Evolutionary conservation across 2,113 vertebrate species (phyloP), one percentile per base, ranked within the genome.

Genomic region (Illadopsis cleaveri): DNA sequence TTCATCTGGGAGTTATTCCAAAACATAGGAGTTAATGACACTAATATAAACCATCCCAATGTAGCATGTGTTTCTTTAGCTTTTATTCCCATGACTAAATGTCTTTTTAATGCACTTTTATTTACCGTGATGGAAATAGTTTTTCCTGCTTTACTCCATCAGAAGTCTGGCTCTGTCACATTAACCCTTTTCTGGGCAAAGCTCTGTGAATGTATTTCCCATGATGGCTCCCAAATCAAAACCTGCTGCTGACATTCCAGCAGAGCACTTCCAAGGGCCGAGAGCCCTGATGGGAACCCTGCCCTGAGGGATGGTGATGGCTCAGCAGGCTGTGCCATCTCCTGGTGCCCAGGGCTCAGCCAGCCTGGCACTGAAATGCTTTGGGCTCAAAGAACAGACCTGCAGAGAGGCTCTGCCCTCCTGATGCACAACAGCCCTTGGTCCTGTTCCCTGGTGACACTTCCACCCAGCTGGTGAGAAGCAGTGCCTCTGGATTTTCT

Each of bases 1-100:
- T 98, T 97, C 97, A 98, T 96, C 96, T 98, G 96, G 97, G 94
- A 98, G 94, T 97, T 98, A 97, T 97, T 98, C 90, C 96, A 98
- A 98, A 98, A 98, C 96, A 97, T 16, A 97, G 91, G 87, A 96
- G 93, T 95, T 97, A 98, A 96, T 96, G 95, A 97, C 96, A 98
- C 96, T 97, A 97, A 97, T 94, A 96, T 95, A 98, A 98, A 93
- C 96, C 96, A 98, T 97, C 97, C 97, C 95, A 88, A 87, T 42
- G 82, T 58, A 97, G 86, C 91, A 95, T 94, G 91, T 97, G 95
- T 97, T 97, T 97, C 96, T 93, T 97, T 94, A 95, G 91, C 93
- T 97, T 97, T 97, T 97, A 97, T 96, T 97, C 96, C 97, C 94
- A 96, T 96, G 95, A 98, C 97, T 97, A 97, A 98, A 97, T 95